phyloP scores from a whole-genome alignment of 2,888 invertebrate species.

The Melieria omissa region DNA sequence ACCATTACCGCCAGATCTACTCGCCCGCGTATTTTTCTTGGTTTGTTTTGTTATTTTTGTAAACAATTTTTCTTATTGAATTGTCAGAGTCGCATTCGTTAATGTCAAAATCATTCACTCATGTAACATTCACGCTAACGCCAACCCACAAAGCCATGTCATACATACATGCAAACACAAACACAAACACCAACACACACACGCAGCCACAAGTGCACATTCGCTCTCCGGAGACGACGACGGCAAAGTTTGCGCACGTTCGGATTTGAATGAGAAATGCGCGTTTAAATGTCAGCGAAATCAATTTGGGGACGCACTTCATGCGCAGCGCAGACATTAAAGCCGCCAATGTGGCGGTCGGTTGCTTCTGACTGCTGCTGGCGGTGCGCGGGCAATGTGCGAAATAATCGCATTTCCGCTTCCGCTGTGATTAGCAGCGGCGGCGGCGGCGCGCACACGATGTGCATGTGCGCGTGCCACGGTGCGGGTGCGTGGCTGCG shows the following conservation, averaged over 20 bases:
- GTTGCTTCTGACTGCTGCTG: background rate
- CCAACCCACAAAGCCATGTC: background rate
- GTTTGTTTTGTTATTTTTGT: background rate
- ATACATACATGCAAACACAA: background rate
- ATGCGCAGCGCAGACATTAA: conserved; percentile 54
- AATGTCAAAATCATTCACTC: background rate
- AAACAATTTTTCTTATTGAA: background rate
- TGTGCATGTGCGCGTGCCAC: conserved; percentile 23
- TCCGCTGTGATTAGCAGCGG: conserved; percentile 54
- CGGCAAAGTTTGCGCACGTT: background rate
- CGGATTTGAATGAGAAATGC: background rate
- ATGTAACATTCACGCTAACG: background rate
- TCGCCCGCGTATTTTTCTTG: background rate
- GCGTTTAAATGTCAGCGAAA: conserved; percentile 42
- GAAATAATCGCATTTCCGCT: conserved; percentile 59
- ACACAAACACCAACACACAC: background rate
- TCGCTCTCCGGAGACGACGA: no score
- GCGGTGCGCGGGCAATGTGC: conserved; percentile 34
- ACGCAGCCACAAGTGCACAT: background rate
- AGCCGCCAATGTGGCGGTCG: conserved; percentile 21
- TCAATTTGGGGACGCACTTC: conserved; percentile 54
- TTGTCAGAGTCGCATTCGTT: background rate
- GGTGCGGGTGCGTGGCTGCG: conserved; percentile 11
- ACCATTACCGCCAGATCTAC: no score
- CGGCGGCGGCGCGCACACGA: background rate